A percentile compares a stretch with the other conserved stretches of the same genome.
phyloP scores from a whole-genome alignment of 2,888 invertebrate species.

The Sycophila texana region DNA sequence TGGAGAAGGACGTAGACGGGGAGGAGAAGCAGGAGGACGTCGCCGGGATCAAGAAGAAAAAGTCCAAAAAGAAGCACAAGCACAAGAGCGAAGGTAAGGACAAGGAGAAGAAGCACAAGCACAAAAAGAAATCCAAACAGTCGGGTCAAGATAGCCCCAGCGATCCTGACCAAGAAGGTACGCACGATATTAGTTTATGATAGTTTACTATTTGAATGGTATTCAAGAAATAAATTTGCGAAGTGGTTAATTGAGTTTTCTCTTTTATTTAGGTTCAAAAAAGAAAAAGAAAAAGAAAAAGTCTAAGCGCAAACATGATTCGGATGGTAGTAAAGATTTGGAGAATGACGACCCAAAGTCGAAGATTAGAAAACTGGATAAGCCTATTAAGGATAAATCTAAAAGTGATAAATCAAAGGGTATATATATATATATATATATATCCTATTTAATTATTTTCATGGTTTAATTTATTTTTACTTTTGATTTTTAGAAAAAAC shows the following conservation, averaged over 20 bases:
- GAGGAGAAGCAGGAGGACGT: constrained; percentile 48
- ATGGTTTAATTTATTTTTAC: constrained; percentile 7
- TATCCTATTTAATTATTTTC: background rate
- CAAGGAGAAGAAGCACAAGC: constrained; percentile 74
- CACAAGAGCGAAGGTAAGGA: constrained; percentile 57
- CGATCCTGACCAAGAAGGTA: constrained; percentile 51
- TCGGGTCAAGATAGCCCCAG: constrained; percentile 70
- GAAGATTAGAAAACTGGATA: constrained; percentile 61
- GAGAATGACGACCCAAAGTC: constrained; percentile 62
- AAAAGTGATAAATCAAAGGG: constrained; percentile 30
- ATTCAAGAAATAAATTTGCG: background rate
- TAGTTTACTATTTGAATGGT: background rate
- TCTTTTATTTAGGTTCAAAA: constrained; percentile 42
- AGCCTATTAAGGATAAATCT: constrained; percentile 38
- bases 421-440: background rate
- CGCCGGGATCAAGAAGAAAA: constrained; percentile 65
- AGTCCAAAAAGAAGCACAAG: constrained; percentile 65
- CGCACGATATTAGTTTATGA: background rate
- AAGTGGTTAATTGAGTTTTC: background rate
- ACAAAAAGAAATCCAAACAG: constrained; percentile 75
- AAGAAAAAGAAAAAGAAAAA: constrained; percentile 56
- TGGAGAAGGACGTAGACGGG: constrained; percentile 60
- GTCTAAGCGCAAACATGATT: constrained; percentile 51
- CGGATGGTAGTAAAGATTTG: constrained; percentile 25
- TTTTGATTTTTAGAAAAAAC: constrained; percentile 33